phyloP scores from a whole-genome alignment of 2,888 invertebrate species.

The Amiota minor region DNA sequence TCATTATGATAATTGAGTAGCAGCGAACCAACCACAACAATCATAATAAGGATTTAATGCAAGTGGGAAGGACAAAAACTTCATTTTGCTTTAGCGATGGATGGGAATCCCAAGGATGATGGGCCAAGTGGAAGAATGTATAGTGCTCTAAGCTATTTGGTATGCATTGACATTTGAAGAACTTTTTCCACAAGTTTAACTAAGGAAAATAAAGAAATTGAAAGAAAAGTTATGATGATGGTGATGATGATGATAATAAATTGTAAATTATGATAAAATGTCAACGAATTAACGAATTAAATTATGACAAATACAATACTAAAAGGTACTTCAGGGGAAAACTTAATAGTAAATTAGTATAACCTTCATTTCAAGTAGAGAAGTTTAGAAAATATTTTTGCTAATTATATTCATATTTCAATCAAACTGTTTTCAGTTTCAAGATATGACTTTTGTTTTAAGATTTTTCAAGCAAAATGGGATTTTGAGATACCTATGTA shows the following conservation, averaged over 20 bases:
- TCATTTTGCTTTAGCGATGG: too few species aligned
- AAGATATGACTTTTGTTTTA: too few species aligned
- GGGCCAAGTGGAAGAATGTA: not conserved
- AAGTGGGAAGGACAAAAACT: not conserved
- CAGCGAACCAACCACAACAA: slow-evolving; percentile 5
- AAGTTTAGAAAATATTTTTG: too few species aligned
- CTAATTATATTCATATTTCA: too few species aligned
- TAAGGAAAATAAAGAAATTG: not conserved
- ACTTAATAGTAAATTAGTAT: too few species aligned
- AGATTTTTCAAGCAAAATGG: too few species aligned
- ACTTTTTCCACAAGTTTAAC: slow-evolving; percentile 16
- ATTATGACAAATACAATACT: slow-evolving; percentile 10
- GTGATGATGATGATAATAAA: not conserved
- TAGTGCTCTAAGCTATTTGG: too few species aligned
- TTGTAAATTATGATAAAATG: not conserved
- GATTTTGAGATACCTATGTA: too few species aligned
- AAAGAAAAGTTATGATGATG: not conserved
- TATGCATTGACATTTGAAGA: slow-evolving; percentile 24
- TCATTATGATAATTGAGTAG: slow-evolving; percentile 66
- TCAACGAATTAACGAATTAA: slow-evolving; percentile 15
- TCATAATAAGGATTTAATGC: not conserved
- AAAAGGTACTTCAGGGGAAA: too few species aligned
- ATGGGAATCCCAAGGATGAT: not conserved
- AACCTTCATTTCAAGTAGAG: too few species aligned
- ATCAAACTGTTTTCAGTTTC: too few species aligned